A percentile compares a stretch with the other conserved stretches of the same genome.
phyloP scores from a whole-genome alignment of 2,888 invertebrate species.

The Microctonus aethiopoides region DNA sequence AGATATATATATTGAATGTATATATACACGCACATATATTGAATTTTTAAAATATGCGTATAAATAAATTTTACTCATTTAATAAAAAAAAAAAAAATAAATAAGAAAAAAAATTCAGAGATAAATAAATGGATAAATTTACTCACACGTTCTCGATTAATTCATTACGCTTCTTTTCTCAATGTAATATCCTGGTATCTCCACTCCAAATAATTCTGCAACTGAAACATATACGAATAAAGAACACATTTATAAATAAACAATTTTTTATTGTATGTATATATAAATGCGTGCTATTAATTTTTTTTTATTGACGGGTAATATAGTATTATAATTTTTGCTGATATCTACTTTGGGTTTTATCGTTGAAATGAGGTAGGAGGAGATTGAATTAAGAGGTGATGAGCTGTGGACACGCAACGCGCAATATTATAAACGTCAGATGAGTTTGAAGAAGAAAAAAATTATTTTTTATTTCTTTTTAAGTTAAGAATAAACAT shows the following conservation, averaged over 20 bases:
- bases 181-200: not conserved
- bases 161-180: not conserved
- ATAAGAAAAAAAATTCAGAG: not conserved
- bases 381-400: constrained; percentile 28
- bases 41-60: not conserved
- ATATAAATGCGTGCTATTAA: not conserved
- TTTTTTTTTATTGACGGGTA: constrained; percentile 10
- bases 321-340: constrained; percentile 27
- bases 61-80: not conserved
- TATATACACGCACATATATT: not conserved
- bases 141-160: not conserved
- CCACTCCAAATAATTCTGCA: not conserved
- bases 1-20: no score
- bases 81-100: not conserved
- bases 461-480: no score
- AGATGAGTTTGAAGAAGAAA: not conserved
- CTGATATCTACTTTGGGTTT: constrained; percentile 13
- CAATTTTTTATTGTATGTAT: not conserved
- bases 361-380: constrained; percentile 8
- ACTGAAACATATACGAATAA: not conserved
- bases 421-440: constrained; percentile 17
- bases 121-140: not conserved
- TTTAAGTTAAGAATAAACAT: no score
- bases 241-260: not conserved
- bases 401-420: constrained; percentile 29